Percentiles rank a stretch among this genome's conserved stretches.
These are phyloP conservation scores for Eira barbara DNA, from an alignment of 2,113 vertebrate genomes.

Conservation along the genomic window DNA sequence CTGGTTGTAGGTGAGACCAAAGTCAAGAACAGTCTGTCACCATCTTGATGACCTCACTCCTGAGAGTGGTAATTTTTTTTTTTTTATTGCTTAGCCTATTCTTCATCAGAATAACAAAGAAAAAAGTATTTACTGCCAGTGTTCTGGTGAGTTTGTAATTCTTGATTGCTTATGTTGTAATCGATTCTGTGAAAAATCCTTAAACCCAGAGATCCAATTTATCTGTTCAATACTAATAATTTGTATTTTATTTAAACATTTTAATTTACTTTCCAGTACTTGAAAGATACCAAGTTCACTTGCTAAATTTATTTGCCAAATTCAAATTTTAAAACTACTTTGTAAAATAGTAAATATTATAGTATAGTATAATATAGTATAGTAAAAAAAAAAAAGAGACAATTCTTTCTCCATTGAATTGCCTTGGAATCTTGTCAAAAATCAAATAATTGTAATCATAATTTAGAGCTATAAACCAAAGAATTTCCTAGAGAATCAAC, in stretches of 20 bases:
- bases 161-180: constrained; percentile 70
- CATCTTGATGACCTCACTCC: not conserved
- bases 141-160: constrained; percentile 42
- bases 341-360: not conserved
- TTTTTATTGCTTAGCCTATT: constrained; percentile 49
- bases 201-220: constrained; percentile 50
- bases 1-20: not conserved
- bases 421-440: not conserved
- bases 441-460: not conserved
- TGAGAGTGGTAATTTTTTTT: constrained; percentile 49
- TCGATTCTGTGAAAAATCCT: constrained; percentile 40
- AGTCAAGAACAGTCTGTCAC: not conserved
- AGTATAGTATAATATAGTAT: too few species aligned
- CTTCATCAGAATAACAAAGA: constrained; percentile 9
- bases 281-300: not conserved
- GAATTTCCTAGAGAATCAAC: constrained; percentile 39
- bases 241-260: not conserved
- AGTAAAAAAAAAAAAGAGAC: constrained; percentile 1
- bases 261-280: not conserved
- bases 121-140: not conserved
- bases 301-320: not conserved
- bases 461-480: not conserved
- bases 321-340: not conserved
- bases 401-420: not conserved
- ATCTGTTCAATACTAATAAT: not conserved